A percentile compares a stretch with the other conserved stretches of the same genome.
Evolutionary conservation across 2,888 invertebrate species (phyloP).

Genomic region (Cheilosia variabilis): DNA sequence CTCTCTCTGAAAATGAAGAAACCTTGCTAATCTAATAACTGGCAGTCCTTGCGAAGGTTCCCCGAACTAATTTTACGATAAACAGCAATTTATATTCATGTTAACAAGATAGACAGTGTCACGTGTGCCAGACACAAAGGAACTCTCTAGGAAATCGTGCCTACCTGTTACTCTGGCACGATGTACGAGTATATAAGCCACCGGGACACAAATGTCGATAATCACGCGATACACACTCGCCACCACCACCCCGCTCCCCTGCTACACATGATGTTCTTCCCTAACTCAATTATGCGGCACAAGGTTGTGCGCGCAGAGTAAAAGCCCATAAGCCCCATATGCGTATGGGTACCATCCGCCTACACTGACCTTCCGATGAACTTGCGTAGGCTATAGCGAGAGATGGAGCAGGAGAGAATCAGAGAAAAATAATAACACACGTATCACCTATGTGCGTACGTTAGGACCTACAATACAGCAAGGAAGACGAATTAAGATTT

Average conservation of each 20-base stretch:
- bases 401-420: constrained; percentile 23
- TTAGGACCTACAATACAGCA: constrained; percentile 3
- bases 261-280: not conserved
- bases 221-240: constrained; percentile 56
- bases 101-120: constrained; percentile 47
- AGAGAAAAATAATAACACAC: not conserved
- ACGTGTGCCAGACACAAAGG: constrained; percentile 44
- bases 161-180: constrained; percentile 57
- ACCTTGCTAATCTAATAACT: constrained; percentile 26
- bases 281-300: constrained; percentile 50
- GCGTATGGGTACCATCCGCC: not conserved
- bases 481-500: constrained; percentile 33
- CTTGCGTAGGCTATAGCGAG: constrained; percentile 13
- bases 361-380: constrained; percentile 56
- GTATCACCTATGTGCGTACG: not conserved
- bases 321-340: constrained; percentile 8
- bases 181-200: constrained; percentile 3
- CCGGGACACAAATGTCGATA: constrained; percentile 46
- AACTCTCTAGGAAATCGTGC: constrained; percentile 1
- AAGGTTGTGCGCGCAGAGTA: constrained; percentile 6
- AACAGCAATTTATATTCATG: constrained; percentile 65
- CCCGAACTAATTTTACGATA: constrained; percentile 48
- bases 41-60: constrained; percentile 16
- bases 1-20: constrained; percentile 1
- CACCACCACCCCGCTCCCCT: not conserved